Base-by-base conservation (phyloP, 1,140 invertebrate genomes). In the Oryzaephilus surinamensis region DNA sequence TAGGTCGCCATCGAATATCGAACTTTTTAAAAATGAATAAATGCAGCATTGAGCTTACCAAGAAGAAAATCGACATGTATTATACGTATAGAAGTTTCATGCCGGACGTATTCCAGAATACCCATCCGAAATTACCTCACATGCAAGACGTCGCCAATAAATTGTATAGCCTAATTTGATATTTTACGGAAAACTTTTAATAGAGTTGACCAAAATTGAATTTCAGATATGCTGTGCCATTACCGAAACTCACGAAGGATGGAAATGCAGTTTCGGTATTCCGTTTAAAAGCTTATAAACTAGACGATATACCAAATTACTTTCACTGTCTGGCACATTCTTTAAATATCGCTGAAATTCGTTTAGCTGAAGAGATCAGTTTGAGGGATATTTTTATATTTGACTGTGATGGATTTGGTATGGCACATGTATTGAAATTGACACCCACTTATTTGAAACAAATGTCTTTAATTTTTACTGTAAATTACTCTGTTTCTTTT, bases 41-140 rank as follows among this genome's bases (percentile, higher is more conserved):
- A 50, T 79, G 74, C 50, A 80, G 76, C 46, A 55, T 80, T 41
- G 73, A 79, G 57, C 63, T 67, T 48, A 72, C 72, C 1, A 80
- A 79, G 54, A 61, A 72, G 38, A 75, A 76, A 49, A 48, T 80
- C 4, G 77, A 80, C 52, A 66, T 71, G 52, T 77, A 67, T 54
- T 77, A 77, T 46, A 71, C 74, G 0, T 56, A 79, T 20, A 65
- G 68, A 50, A 58, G 61, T 10, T 51, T 70, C 14, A 61, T 75
- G 14, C 76, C 77, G 0, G 77, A 80, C 36, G 59, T 67, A 32
- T 70, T 63, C 42, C 32, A 45, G 6, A 52, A 61, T 24, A 47
- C 64, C 19, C 61, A 70, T 50, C 64, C 66, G 0, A 54, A 48
- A 6, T 36, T 43, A 17, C 32, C 54, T 0, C 55, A 58, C 29